Base-by-base conservation (phyloP, 2,888 invertebrate genomes). In the Eucriotettix oculatus region DNA sequence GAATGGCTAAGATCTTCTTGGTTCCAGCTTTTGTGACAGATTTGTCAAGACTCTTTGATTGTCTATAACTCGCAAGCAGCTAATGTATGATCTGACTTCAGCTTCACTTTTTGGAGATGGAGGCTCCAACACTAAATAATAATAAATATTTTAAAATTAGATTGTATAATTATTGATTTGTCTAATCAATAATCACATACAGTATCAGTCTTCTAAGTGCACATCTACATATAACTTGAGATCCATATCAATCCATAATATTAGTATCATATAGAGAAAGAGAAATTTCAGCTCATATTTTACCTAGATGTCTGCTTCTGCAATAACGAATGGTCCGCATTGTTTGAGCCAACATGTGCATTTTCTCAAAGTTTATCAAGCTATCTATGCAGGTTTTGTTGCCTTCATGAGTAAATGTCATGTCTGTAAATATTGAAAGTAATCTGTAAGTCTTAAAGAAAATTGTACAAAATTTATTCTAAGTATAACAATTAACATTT, bases 281-380 rank as follows among this genome's bases (percentile, higher is more conserved):
- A 29, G 29, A 29, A 54, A 54, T 16, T 9, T 14, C 10, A 54
- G 29, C n/a, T 3, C 9, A 42, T 41, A 29, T 55, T n/a, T 76
- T 73, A 83, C 85, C 81, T 68, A 85, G 75, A 72, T 83, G 82
- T 67, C 84, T 76, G 67, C 84, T 85, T 66, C 87, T 78, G 72
- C 87, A 89, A 69, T 85, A 85, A 65, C 86, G 76, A 66, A 90
- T 82, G 59, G 83, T 86, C 65, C 87, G 77, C 77, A 90, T 80
- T 3, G 87, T 87, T 72, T 88, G 87, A 17, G 89, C 87, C 69
- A 90, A 78, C 88, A 90, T 87, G 70, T 90, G 89, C 89, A 90
- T 90, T 74, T 90, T 90, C 72, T 90, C 90, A 72, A 90, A 90
- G 73, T 90, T 90, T 55, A 90, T 86, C 63, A 90, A 74, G 5